Base-by-base conservation (phyloP, 2,113 vertebrate genomes). In the Thamnaconus septentrionalis region DNA sequence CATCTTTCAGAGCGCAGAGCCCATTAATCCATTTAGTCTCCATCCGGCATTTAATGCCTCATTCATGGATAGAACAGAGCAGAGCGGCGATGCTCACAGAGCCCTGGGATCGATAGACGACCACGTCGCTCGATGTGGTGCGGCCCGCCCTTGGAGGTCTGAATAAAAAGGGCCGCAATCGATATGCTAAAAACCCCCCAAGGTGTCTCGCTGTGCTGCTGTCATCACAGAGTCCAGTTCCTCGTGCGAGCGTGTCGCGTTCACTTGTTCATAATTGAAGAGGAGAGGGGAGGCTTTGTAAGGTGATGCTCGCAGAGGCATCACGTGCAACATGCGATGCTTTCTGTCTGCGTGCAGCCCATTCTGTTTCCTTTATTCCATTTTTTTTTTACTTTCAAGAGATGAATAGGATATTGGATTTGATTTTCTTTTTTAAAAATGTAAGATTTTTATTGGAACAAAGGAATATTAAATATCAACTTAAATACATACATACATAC, bases 121-220 rank as follows among this genome's bases (percentile, higher is more conserved):
- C 56, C 54, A 49, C 11, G 8, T 59, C 48, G 48, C 45, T 54
- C 5, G 7, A 65, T 8, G 39, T 61, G 50, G 41, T 44, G 61
- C 1, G 8, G 51, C 52, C 58, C 5, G n/a, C 18, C 9, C 10
- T 63, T 40, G 58, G 51, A 54, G 11, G 39, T 7, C 50, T 54
- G 10, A 65, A 63, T 65, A 48, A 70, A 66, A 48, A 73, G 56
- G 56, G 5, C 10, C 5, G 43, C 41, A 11, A 56, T 78, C 56
- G n/a, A 60, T 70, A 53, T 11, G 8, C 55, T 53, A 53, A 65
- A 64, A 69, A 44, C 41, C 60, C 42, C 51, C 69, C 9, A 70
- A 74, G 18, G 67, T 64, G n/a, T 8, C 57, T 10, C n/a, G 56
- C 44, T 5, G 49, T 4, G 6, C 41, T 5, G 6, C 55, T 56